A percentile compares a stretch with the other conserved stretches of the same genome.
phyloP scores from a whole-genome alignment of 1,140 invertebrate genomes.

The Dreissena polymorpha region DNA sequence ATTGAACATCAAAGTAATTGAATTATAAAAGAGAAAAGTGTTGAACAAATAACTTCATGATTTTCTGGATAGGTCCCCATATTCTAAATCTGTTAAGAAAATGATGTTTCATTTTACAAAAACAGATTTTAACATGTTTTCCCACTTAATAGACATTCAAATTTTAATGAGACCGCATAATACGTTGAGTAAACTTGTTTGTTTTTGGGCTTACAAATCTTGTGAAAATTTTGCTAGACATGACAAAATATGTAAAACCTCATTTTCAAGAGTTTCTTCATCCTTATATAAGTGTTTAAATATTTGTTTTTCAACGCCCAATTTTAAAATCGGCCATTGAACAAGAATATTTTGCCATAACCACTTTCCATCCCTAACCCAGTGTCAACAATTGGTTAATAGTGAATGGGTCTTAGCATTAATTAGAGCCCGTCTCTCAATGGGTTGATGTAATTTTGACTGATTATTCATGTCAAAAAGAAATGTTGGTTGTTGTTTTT shows the following conservation, averaged over 20 bases:
- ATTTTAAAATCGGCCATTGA: slow-evolving; percentile 1
- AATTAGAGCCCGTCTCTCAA: slow-evolving; percentile 39
- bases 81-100: slow-evolving; percentile 3
- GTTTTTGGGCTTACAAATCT: slow-evolving; percentile 46
- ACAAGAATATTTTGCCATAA: background rate
- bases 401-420: slow-evolving; percentile 46
- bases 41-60: background rate
- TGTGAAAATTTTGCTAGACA: slow-evolving; percentile 43
- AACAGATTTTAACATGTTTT: slow-evolving; percentile 20
- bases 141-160: slow-evolving; percentile 1
- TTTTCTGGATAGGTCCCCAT: background rate
- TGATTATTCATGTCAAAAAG: slow-evolving; percentile 39
- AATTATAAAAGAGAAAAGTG: background rate
- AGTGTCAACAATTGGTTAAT: slow-evolving; percentile 48
- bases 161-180: slow-evolving; percentile 48
- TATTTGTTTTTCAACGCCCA: slow-evolving; percentile 42
- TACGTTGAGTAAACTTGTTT: slow-evolving; percentile 44
- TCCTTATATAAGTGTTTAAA: slow-evolving; percentile 50
- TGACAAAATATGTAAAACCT: slow-evolving; percentile 29
- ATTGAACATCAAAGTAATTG: slow-evolving; percentile 1
- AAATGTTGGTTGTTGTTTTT: slow-evolving; percentile 45
- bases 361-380: slow-evolving; percentile 51
- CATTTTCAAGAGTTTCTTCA: background rate
- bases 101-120: slow-evolving; percentile 2
- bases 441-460: slow-evolving; percentile 34